A percentile compares a stretch with the other conserved stretches of the same genome.
phyloP scores from a whole-genome alignment of 1,140 invertebrate species.

The Aphis craccivora region DNA sequence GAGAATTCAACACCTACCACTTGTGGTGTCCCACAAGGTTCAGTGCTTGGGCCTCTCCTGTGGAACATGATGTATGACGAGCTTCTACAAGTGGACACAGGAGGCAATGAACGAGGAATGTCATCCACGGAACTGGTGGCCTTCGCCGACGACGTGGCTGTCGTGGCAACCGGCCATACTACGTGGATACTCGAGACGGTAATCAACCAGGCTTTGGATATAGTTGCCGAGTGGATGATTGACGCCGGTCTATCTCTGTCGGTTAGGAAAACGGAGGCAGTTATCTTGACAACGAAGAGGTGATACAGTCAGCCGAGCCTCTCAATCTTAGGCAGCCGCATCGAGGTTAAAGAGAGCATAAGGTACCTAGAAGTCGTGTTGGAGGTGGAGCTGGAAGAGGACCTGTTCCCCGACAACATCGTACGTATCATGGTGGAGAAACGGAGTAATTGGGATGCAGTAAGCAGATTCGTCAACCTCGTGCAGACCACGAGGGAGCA shows the following conservation, averaged over 20 bases:
- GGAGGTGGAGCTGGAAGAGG: neutral
- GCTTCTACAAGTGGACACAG: neutral
- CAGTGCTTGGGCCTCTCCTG: conserved; percentile 4
- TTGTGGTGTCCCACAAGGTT: conserved; percentile 23
- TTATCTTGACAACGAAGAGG: neutral
- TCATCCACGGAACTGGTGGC: neutral
- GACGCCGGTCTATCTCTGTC: neutral
- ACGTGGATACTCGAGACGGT: neutral
- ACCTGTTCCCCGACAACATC: neutral
- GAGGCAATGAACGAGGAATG: neutral
- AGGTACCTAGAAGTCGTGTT: neutral
- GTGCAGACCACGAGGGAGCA: no score
- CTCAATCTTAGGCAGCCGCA: neutral
- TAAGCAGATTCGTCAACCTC: no score
- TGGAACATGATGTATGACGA: conserved; percentile 34
- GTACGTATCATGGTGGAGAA: no score
- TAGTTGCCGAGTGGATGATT: neutral
- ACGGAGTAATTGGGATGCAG: no score
- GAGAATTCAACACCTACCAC: neutral
- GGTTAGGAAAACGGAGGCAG: neutral
- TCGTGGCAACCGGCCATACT: neutral
- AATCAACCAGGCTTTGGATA: neutral
- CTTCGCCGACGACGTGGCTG: neutral
- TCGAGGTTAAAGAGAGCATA: no score
- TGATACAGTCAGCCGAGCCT: neutral